Conservation (phyloP, 2,113 vertebrate species). For the Phyllostomus discolor region DNA sequence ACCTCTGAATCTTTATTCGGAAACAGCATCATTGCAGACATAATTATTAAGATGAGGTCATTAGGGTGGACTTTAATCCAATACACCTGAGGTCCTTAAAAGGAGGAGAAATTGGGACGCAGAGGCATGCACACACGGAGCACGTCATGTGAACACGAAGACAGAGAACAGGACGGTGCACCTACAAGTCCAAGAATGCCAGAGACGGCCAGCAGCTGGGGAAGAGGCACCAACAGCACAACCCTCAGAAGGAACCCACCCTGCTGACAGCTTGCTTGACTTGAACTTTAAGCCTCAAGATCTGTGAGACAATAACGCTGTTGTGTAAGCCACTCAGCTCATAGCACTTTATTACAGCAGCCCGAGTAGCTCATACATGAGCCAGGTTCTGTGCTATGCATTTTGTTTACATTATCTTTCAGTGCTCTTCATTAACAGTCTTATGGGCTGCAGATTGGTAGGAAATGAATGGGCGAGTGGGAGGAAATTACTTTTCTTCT, state of each 20-base stretch:
- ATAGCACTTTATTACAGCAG: neutral
- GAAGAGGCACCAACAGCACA: neutral
- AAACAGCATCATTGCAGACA: neutral
- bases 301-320: neutral
- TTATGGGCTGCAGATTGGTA: neutral
- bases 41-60: neutral
- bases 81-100: neutral
- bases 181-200: neutral
- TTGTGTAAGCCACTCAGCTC: neutral
- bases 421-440: neutral
- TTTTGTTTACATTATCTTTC: neutral
- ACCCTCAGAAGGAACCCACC: neutral
- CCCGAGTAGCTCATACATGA: neutral
- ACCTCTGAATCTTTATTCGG: neutral
- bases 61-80: neutral
- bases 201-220: neutral
- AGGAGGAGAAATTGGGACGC: neutral
- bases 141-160: rapidly evolving
- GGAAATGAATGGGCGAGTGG: neutral
- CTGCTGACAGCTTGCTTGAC: too few species aligned
- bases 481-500: neutral
- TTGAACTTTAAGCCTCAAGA: neutral
- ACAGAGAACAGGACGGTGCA: neutral
- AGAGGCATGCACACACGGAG: neutral
- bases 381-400: neutral